Conservation (phyloP, 2,113 vertebrate species). For the Lophius piscatorius region DNA sequence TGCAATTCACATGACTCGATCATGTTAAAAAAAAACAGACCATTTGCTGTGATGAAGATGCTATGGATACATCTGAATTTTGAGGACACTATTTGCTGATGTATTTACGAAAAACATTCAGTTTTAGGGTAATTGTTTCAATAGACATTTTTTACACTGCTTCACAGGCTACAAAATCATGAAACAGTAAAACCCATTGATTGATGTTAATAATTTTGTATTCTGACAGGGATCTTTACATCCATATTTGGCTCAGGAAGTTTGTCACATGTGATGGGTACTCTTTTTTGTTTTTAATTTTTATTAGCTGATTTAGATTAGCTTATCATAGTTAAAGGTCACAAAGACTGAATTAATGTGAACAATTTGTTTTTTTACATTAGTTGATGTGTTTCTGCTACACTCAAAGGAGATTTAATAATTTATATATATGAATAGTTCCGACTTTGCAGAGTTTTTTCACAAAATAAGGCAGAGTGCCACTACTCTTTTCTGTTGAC, state of each 20-base stretch:
- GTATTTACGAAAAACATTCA: too few species aligned
- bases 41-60: slow-evolving; percentile 50
- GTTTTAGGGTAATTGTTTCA: too few species aligned
- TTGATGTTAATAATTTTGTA: too few species aligned
- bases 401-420: background rate
- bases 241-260: background rate
- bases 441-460: background rate
- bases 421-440: background rate
- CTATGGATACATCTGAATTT: slow-evolving; percentile 46
- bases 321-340: too few species aligned
- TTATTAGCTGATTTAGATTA: too few species aligned
- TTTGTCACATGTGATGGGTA: background rate
- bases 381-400: too few species aligned
- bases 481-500: slow-evolving; percentile 3
- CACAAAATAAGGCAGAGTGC: slow-evolving; percentile 5
- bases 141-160: too few species aligned
- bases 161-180: too few species aligned
- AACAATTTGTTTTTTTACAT: background rate
- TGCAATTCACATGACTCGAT: slow-evolving; percentile 81
- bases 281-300: too few species aligned
- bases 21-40: slow-evolving; percentile 53
- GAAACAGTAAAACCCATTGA: too few species aligned
- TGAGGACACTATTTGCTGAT: slow-evolving; percentile 24
- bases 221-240: too few species aligned
- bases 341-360: background rate